These are phyloP conservation scores for Galeopterus variegatus DNA, from an alignment of 2,113 vertebrate species.

Conservation along the genomic window DNA sequence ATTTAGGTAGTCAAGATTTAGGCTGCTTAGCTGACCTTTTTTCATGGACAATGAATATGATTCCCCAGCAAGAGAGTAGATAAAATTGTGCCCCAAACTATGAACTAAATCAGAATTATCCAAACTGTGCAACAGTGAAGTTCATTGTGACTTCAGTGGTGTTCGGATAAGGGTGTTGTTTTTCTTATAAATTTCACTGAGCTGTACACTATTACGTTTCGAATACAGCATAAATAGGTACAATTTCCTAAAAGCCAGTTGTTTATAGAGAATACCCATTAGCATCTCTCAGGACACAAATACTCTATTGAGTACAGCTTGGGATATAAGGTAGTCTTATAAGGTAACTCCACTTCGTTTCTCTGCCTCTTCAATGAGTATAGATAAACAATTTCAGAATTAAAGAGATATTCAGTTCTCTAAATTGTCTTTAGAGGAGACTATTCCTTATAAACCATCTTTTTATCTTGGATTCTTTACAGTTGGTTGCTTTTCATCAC, in stretches of 20 bases:
- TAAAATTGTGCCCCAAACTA: background rate
- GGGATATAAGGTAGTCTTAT: background rate
- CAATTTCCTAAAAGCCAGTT: conserved; percentile 51
- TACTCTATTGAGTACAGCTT: background rate
- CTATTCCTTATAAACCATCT: background rate
- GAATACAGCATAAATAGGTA: background rate
- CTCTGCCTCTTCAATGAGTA: background rate
- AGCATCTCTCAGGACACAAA: background rate
- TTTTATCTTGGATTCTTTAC: background rate
- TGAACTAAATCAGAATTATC: conserved; percentile 19
- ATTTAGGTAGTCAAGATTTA: background rate
- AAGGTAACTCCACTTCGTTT: conserved; percentile 11
- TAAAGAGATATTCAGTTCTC: background rate
- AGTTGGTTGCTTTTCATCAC: background rate
- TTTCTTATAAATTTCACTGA: conserved; percentile 10
- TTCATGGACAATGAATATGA: background rate
- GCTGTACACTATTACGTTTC: conserved; percentile 35
- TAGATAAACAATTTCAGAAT: background rate
- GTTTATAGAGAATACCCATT: background rate
- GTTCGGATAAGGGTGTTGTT: background rate
- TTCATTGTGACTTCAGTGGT: background rate
- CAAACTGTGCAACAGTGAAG: background rate
- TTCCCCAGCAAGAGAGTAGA: background rate
- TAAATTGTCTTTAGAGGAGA: conserved; percentile 6
- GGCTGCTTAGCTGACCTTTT: background rate